These are phyloP conservation scores for Melanostoma mellinum DNA, from an alignment of 2,888 invertebrate genomes.

Conservation along the genomic window DNA sequence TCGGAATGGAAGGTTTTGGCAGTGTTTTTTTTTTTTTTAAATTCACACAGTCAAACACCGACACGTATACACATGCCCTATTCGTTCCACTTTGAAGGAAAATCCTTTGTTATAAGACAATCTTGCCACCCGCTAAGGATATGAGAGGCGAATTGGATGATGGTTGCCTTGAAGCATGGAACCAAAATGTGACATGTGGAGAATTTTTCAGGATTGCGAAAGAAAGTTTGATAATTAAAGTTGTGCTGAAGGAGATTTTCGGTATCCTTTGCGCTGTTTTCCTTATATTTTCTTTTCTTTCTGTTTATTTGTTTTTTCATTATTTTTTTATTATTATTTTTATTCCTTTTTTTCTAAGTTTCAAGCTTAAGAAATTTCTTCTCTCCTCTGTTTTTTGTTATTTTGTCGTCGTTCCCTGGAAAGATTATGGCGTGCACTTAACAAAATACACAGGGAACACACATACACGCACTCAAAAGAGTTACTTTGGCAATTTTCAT, in stretches of 20 bases:
- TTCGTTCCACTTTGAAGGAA: slow-evolving; percentile 10
- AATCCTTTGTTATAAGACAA: slow-evolving; percentile 47
- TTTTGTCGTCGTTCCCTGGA: slow-evolving; percentile 13
- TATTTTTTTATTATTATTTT: slow-evolving; percentile 5
- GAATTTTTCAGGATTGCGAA: slow-evolving; percentile 63
- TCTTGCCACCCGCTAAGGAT: slow-evolving; percentile 14
- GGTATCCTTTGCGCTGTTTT: slow-evolving; percentile 60
- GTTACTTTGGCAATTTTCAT: slow-evolving; percentile 62
- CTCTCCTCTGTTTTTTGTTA: slow-evolving; percentile 16
- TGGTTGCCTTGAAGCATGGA: slow-evolving; percentile 36
- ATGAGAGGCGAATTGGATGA: slow-evolving; percentile 35
- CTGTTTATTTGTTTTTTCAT: slow-evolving; percentile 1
- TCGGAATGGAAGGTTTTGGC: slow-evolving; percentile 11
- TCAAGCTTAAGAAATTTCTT: slow-evolving; percentile 53
- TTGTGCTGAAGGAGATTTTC: slow-evolving; percentile 52
- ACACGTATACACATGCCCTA: slow-evolving; percentile 1
- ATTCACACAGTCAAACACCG: background rate
- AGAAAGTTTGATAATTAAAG: slow-evolving; percentile 71
- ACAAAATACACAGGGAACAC: slow-evolving; percentile 48
- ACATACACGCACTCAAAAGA: slow-evolving; percentile 25
- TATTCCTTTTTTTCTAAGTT: slow-evolving; percentile 60
- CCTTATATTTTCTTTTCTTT: slow-evolving; percentile 50
- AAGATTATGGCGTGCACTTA: slow-evolving; percentile 66
- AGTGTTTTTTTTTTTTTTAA: background rate
- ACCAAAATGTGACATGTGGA: slow-evolving; percentile 65